Conservation (phyloP, 2,113 vertebrate species). For the Perca fluviatilis region DNA sequence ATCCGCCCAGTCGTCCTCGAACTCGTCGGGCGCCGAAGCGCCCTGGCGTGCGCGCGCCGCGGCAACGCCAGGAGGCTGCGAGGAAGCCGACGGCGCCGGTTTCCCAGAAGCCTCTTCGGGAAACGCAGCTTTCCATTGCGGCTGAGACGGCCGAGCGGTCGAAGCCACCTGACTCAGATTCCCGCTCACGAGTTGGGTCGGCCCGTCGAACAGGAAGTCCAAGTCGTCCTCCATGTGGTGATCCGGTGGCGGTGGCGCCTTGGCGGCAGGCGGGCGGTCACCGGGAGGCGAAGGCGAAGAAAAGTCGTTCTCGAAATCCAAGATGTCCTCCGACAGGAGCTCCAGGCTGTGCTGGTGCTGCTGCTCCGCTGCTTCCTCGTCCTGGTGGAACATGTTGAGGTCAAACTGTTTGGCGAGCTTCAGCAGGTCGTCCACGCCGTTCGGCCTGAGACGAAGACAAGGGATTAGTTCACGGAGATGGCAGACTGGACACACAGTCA, state of each 20-base stretch:
- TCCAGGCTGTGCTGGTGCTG: conserved; percentile 46
- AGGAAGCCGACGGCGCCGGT: not conserved
- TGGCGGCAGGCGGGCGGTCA: not conserved
- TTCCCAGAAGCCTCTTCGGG: conserved; percentile 17
- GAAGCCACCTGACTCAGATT: conserved; percentile 81
- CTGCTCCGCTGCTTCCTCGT: conserved; percentile 75
- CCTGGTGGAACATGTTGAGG: conserved; percentile 88
- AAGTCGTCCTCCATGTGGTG: conserved; percentile 83
- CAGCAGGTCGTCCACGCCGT: conserved; percentile 90
- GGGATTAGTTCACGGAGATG: not conserved
- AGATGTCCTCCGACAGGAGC: conserved; percentile 20
- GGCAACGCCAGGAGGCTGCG: not conserved
- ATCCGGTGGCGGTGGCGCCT: conserved; percentile 23
- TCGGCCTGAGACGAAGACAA: conserved; percentile 66
- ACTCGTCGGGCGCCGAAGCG: conserved; percentile 61
- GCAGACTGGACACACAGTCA: too few relatives aligned
- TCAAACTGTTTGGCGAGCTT: conserved; percentile 93
- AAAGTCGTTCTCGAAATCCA: conserved; percentile 8
- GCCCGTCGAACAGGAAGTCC: conserved; percentile 89
- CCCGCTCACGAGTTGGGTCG: conserved; percentile 87
- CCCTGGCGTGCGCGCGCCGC: not conserved
- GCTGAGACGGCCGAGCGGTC: conserved; percentile 4
- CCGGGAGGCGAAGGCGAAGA: not conserved
- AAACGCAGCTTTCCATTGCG: too few relatives aligned
- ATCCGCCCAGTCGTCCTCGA: conserved; percentile 89